A percentile compares a stretch with the other conserved stretches of the same genome.
Evolutionary conservation across 2,113 vertebrate species (phyloP).

Genomic region (Ceratotherium simum): DNA sequence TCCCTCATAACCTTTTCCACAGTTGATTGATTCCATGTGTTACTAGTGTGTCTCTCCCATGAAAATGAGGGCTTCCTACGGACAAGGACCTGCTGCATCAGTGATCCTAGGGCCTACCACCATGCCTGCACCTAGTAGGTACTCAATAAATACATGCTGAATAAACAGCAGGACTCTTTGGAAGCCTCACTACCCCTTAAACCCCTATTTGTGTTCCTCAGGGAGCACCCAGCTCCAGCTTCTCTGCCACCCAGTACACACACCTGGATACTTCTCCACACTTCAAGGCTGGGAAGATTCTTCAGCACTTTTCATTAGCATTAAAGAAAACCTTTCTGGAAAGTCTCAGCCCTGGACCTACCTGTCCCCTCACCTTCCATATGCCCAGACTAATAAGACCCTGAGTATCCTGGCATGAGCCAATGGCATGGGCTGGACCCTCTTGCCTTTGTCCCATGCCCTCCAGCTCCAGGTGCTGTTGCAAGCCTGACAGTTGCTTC

Average conservation of each 20-base stretch:
- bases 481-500: background rate
- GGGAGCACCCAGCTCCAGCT: background rate
- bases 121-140: background rate
- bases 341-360: background rate
- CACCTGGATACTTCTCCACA: background rate
- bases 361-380: background rate
- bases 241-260: accelerated
- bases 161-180: background rate
- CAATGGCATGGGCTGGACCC: background rate
- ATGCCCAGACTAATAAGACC: background rate
- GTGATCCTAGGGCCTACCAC: background rate
- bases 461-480: background rate
- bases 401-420: background rate
- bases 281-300: background rate
- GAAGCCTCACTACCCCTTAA: background rate
- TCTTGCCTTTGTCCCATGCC: background rate
- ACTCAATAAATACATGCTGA: background rate
- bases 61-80: background rate
- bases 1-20: background rate
- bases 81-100: background rate
- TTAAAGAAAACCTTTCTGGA: background rate
- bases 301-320: background rate
- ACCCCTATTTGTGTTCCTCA: background rate
- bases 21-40: background rate
- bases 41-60: background rate